A percentile compares a stretch with the other conserved stretches of the same genome.
These are phyloP conservation scores for Piscicola geometra DNA, from an alignment of 2,888 invertebrate species.

Conservation along the genomic window DNA sequence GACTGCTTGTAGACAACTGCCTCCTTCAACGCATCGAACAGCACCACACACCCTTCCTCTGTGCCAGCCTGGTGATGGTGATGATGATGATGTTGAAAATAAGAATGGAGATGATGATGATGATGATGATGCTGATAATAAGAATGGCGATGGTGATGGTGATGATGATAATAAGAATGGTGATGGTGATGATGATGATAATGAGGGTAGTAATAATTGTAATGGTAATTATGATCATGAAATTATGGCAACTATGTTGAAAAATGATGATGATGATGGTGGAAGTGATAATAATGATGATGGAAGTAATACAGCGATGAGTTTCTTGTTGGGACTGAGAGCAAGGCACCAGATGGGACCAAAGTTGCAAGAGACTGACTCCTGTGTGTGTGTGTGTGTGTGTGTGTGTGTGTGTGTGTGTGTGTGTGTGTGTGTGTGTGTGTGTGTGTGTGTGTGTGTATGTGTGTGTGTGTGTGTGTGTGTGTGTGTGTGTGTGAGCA, in stretches of 20 bases:
- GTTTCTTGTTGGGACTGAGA: conserved; percentile 5
- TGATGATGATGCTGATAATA: neutral
- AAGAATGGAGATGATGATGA: neutral
- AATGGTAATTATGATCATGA: too few relatives aligned
- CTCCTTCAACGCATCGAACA: conserved; percentile 8
- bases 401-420: too few relatives aligned
- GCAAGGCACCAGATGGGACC: conserved; percentile 29
- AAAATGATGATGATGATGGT: neutral
- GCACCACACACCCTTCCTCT: conserved; percentile 25
- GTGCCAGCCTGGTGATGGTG: conserved; percentile 15
- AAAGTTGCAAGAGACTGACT: conserved; percentile 15
- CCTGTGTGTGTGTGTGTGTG: too few relatives aligned
- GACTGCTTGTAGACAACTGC: conserved; percentile 15
- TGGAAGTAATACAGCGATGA: conserved; percentile 13
- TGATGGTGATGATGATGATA: neutral
- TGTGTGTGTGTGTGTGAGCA: too few relatives aligned
- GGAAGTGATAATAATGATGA: neutral
- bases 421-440: too few relatives aligned
- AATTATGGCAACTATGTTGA: neutral
- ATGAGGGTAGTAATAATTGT: neutral
- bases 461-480: too few relatives aligned
- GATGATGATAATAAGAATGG: neutral
- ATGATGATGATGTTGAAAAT: neutral
- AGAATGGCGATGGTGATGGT: neutral
- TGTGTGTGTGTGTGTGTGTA: too few relatives aligned